Base-by-base conservation (phyloP, 1,140 invertebrate genomes). In the Camponotus pennsylvanicus region DNA sequence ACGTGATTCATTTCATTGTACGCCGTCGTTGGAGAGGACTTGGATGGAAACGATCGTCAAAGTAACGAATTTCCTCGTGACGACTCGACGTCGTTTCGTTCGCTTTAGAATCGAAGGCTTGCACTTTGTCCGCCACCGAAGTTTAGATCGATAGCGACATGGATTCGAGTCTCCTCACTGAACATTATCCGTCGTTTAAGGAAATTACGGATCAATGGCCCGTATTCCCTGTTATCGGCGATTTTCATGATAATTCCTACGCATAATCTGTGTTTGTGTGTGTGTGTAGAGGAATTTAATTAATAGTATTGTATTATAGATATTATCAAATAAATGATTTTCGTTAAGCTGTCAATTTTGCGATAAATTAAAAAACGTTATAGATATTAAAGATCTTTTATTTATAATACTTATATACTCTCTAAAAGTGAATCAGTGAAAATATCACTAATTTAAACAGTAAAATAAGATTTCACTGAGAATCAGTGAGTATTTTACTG, bases 1-100 rank as follows among this genome's bases (percentile, higher is more conserved):
- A 55, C 57, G 75, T 90, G 89, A 90, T 90, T 90, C 88, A 90
- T 90, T 89, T 87, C 88, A 87, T 63, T 66, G 63, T 55, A 55
- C 76, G 61, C 49, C 76, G 61, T 34, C 52, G 76, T 64, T 32
- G 76, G 79, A 89, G 85, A 89, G 87, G 89, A 66, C 87, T 88
- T 86, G 59, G 82, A 84, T 69, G 63, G 86, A 63, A 89, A 89
- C 57, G 69, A 80, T 64, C 80, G 79, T 79, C 76, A 42, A 52
- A 45, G 79, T 76, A 87, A 87, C 79, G 79, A 84, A 89, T 90
- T 61, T 71, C 45, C 61, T 61, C 45, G 21, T 57, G 85, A 76
- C 85, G 77, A 88, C 55, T 86, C 85, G 42, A 37, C 49, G n/a
- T 69, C 77, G 88, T 79, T 69, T 69, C 63, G 73, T 49, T 78